Conservation (phyloP, 2,113 vertebrate genomes). For the Nansenia antarctica region DNA sequence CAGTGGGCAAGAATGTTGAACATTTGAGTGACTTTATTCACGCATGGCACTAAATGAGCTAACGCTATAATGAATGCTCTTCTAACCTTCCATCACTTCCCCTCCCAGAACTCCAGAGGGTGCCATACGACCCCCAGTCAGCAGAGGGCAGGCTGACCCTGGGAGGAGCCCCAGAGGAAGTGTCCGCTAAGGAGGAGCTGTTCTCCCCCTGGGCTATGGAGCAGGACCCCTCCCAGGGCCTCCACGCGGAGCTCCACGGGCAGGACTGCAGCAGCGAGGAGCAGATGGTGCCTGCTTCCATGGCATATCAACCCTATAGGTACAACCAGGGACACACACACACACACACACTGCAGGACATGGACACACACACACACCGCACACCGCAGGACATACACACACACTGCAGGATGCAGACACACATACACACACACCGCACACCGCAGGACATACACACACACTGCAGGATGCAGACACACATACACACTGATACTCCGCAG, state of each 20-base stretch:
- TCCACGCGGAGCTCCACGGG: constrained; percentile 47
- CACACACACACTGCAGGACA: background rate
- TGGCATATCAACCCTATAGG: constrained; percentile 70
- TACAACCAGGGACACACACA: constrained; percentile 20
- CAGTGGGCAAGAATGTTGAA: no score
- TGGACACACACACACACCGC: no score
- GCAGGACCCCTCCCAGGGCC: constrained; percentile 47
- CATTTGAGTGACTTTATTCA: no score
- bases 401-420: no score
- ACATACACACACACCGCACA: no score
- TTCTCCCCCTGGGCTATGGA: constrained; percentile 38
- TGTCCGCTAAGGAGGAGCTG: constrained; percentile 22
- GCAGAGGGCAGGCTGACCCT: background rate
- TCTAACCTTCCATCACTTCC: constrained; percentile 46
- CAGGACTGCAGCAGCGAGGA: constrained; percentile 69
- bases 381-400: no score
- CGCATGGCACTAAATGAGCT: no score
- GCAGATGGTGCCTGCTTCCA: constrained; percentile 70
- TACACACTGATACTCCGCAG: no score
- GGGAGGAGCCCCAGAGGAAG: constrained; percentile 1
- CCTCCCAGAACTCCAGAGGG: constrained; percentile 60
- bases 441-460: no score
- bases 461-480: no score
- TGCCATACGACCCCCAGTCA: constrained; percentile 40
- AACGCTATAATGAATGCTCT: no score